Evolutionary conservation across 2,113 vertebrate genomes (phyloP), one percentile per base, ranked within the genome.

Genomic region (Chaenocephalus aceratus): DNA sequence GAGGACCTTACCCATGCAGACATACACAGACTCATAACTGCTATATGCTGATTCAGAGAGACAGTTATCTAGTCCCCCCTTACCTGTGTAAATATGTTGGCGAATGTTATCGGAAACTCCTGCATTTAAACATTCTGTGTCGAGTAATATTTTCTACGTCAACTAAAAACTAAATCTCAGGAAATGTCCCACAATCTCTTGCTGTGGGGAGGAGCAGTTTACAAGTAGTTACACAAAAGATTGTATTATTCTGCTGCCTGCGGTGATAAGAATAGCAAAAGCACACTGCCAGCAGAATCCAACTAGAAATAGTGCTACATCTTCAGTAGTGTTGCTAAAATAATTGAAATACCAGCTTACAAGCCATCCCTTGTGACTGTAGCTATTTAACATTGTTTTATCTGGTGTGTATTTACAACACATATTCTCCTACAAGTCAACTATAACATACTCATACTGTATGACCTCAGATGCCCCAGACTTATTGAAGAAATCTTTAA

Each of bases 191-290:
- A 61, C 67, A 48, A 78, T 82, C 69, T 68, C 58, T 65, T 64
- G 78, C 77, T 77, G 51, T 65, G 52, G 88, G 86, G 70, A 76
- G 79, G 36, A 79, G 68, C 56, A 53, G 76, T 88, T 87, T 85
- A 93, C 86, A 88, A 91, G 85, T 48, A 82, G 84, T 75, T 44
- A 65, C 77, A 86, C 81, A 91, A 87, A 76, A 75, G 77, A 86
- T 82, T 79, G 83, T 70, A 85, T 87, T 91, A 83, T 88, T 90
- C 77, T 75, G 85, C 89, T 88, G 83, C 79, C 41, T 59, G 69
- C 49, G 6, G 72, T 59, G 83, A 91, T 90, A 90, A 84, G 86
- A 79, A 88, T 57, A 69, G 67, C 76, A 74, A 78, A 90, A 82
- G 73, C 69, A 75, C 79, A 66, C 71, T 71, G 84, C 75, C 86